phyloP scores from a whole-genome alignment of 1,140 invertebrate species.

The Trichonephila clavata region DNA sequence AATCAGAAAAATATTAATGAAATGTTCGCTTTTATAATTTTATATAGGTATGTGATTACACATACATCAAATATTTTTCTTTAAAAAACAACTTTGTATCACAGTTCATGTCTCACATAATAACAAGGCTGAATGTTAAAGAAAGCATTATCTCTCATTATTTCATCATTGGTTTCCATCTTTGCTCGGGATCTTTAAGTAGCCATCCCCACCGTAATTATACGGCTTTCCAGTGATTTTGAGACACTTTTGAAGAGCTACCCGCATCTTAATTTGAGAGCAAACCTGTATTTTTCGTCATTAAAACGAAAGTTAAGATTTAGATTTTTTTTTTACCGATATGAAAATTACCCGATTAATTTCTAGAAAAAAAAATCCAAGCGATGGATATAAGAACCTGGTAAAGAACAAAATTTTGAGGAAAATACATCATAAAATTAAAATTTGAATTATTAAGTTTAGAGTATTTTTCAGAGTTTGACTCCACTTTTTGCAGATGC shows the following conservation, averaged over 20 bases:
- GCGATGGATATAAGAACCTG: no score
- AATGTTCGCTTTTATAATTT: no score
- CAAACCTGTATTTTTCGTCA: neutral
- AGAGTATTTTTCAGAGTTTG: no score
- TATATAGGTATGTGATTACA: no score
- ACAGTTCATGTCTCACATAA: neutral
- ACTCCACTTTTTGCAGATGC: no score
- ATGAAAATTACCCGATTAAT: no score
- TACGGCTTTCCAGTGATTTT: neutral
- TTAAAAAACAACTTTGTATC: neutral
- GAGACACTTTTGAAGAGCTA: neutral
- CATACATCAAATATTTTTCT: no score
- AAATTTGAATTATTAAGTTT: no score
- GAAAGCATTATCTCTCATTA: conserved; percentile 7
- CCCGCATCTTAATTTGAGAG: conserved; percentile 24
- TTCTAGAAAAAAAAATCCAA: no score
- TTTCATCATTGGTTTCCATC: neutral
- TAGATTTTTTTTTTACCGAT: neutral
- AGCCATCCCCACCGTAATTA: neutral
- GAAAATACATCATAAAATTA: no score
- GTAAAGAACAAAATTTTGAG: no score
- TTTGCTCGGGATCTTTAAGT: neutral
- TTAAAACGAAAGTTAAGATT: neutral
- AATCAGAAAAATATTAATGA: no score
- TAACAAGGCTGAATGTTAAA: neutral